phyloP scores from a whole-genome alignment of 2,888 invertebrate species.

The Phrixothrix hirtus region DNA sequence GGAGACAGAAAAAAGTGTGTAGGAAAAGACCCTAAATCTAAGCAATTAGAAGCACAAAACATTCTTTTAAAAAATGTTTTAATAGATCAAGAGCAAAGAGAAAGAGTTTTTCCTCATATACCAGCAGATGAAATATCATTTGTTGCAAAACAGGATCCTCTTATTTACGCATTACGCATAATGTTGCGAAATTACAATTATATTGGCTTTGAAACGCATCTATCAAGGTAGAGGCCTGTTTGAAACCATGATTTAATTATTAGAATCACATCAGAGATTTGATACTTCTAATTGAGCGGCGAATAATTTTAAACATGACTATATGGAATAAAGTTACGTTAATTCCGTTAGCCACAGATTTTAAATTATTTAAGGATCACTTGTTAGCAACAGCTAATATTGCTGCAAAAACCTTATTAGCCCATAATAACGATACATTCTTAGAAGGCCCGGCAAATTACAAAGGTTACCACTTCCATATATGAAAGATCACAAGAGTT shows the following conservation, averaged over 20 bases:
- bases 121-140: not conserved
- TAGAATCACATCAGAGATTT: not conserved
- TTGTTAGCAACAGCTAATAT: too few relatives aligned
- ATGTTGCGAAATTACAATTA: not conserved
- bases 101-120: too few relatives aligned
- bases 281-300: not conserved
- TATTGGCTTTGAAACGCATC: too few relatives aligned
- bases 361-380: too few relatives aligned
- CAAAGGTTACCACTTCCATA: not conserved
- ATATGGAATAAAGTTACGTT: not conserved
- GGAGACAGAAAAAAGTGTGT: not conserved
- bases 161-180: not conserved
- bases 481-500: not conserved
- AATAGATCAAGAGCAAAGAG: not conserved
- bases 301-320: not conserved
- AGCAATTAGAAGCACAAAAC: not conserved
- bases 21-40: not conserved
- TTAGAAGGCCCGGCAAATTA: not conserved
- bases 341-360: not conserved
- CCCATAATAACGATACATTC: too few relatives aligned
- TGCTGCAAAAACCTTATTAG: too few relatives aligned
- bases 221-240: not conserved
- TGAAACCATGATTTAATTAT: not conserved
- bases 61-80: not conserved
- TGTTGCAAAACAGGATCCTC: constrained; percentile 8